A percentile compares a stretch with the other conserved stretches of the same genome.
phyloP scores from a whole-genome alignment of 2,888 invertebrate species.

The Anticlea derivata region DNA sequence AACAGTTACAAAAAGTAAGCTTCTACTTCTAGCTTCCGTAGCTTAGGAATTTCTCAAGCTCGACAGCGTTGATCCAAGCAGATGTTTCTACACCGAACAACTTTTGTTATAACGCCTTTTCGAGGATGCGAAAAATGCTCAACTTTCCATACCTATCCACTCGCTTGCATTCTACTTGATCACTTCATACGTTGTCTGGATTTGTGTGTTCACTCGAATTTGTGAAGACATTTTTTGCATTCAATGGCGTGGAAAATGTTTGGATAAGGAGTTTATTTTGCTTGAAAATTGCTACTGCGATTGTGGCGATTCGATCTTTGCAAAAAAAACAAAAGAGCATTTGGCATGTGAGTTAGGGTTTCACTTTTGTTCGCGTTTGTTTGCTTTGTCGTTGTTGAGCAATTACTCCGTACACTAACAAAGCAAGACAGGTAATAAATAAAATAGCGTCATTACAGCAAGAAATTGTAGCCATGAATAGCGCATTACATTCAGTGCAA shows the following conservation, averaged over 20 bases:
- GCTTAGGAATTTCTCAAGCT: slow-evolving; percentile 28
- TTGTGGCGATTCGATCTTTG: slow-evolving; percentile 6
- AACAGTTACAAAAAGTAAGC: slow-evolving; percentile 20
- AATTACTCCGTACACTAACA: slow-evolving; percentile 28
- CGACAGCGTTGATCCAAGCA: slow-evolving; percentile 26
- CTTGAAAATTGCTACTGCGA: slow-evolving; percentile 7
- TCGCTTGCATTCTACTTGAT: slow-evolving; percentile 24
- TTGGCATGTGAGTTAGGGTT: slow-evolving; percentile 5
- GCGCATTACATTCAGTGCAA: slow-evolving; percentile 56
- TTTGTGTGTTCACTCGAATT: slow-evolving; percentile 15
- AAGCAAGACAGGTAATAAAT: slow-evolving; percentile 26
- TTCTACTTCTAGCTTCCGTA: slow-evolving; percentile 22
- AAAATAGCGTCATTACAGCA: slow-evolving; percentile 31
- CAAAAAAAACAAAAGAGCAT: slow-evolving; percentile 7
- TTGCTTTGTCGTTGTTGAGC: slow-evolving; percentile 13
- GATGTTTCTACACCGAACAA: slow-evolving; percentile 26
- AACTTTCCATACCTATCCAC: slow-evolving; percentile 21
- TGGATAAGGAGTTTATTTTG: slow-evolving; percentile 15
- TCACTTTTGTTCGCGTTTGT: slow-evolving; percentile 14
- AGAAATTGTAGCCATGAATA: slow-evolving; percentile 38
- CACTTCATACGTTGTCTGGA: slow-evolving; percentile 21
- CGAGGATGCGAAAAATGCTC: slow-evolving; percentile 26
- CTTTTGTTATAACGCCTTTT: slow-evolving; percentile 31
- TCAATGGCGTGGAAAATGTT: slow-evolving; percentile 15
- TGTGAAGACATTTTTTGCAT: slow-evolving; percentile 17